phyloP scores from a whole-genome alignment of 2,888 invertebrate species.

The Standfussiana lucernea region DNA sequence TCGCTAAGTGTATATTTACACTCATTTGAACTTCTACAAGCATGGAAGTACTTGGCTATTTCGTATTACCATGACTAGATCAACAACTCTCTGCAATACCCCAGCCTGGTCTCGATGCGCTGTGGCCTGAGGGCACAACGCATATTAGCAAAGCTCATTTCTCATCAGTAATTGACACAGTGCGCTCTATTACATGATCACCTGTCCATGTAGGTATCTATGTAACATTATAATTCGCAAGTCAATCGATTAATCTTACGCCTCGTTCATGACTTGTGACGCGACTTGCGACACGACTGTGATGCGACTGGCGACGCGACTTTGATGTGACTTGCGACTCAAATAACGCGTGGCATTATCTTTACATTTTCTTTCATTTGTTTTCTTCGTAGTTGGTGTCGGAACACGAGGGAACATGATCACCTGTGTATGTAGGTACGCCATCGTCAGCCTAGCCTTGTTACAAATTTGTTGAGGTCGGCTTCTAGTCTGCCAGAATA shows the following conservation, averaged over 20 bases:
- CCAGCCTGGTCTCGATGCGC: background rate
- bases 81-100: background rate
- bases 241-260: constrained; percentile 52
- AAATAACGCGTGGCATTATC: no score
- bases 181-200: constrained; percentile 25
- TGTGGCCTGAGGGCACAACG: constrained; percentile 1
- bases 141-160: constrained; percentile 12
- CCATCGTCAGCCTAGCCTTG: no score
- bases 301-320: background rate
- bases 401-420: no score
- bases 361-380: no score
- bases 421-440: no score
- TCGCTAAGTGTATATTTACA: background rate
- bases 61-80: background rate
- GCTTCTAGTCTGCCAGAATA: no score
- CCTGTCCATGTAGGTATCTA: constrained; percentile 21
- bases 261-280: background rate
- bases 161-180: constrained; percentile 42
- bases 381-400: no score
- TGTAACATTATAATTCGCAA: constrained; percentile 37
- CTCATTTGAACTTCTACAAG: background rate
- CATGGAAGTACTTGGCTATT: background rate
- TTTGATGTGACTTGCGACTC: no score
- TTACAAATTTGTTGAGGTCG: no score
- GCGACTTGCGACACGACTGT: background rate